These are phyloP conservation scores for Arrhopalites spinosus DNA, from an alignment of 2,888 invertebrate genomes.

Conservation along the genomic window DNA sequence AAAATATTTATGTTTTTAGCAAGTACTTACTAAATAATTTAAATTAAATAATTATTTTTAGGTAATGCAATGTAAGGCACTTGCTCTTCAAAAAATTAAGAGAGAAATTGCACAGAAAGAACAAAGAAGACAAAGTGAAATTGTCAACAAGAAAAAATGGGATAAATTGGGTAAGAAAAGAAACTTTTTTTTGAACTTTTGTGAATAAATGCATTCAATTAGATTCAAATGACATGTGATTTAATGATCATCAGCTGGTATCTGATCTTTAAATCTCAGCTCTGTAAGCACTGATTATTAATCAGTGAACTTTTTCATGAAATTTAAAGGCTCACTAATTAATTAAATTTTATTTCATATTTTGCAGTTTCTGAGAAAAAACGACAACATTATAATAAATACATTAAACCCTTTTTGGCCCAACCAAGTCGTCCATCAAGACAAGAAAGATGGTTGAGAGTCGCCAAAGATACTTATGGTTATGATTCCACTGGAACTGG, in stretches of 20 bases:
- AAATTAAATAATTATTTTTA: too few relatives aligned
- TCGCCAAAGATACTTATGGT: slow-evolving; percentile 15
- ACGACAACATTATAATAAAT: slow-evolving; percentile 22
- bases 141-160: slow-evolving; percentile 41
- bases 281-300: too few relatives aligned
- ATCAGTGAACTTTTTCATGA: too few relatives aligned
- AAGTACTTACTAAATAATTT: too few relatives aligned
- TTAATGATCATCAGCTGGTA: too few relatives aligned
- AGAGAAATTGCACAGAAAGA: slow-evolving; percentile 37
- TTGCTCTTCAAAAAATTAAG: slow-evolving; percentile 36
- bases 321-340: too few relatives aligned
- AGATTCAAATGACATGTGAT: too few relatives aligned
- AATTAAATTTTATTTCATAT: too few relatives aligned
- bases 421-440: not conserved
- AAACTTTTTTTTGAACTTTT: too few relatives aligned
- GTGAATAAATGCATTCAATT: too few relatives aligned
- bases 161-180: slow-evolving; percentile 40
- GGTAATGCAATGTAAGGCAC: slow-evolving; percentile 6
- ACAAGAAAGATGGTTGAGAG: not conserved
- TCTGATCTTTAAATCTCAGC: too few relatives aligned
- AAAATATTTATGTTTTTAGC: too few relatives aligned
- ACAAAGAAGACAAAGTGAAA: slow-evolving; percentile 33
- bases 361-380: slow-evolving; percentile 29
- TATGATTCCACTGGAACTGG: not conserved
- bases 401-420: slow-evolving; percentile 6